Conservation (phyloP, 2,113 vertebrate genomes). For the Muntiacus muntjak region DNA sequence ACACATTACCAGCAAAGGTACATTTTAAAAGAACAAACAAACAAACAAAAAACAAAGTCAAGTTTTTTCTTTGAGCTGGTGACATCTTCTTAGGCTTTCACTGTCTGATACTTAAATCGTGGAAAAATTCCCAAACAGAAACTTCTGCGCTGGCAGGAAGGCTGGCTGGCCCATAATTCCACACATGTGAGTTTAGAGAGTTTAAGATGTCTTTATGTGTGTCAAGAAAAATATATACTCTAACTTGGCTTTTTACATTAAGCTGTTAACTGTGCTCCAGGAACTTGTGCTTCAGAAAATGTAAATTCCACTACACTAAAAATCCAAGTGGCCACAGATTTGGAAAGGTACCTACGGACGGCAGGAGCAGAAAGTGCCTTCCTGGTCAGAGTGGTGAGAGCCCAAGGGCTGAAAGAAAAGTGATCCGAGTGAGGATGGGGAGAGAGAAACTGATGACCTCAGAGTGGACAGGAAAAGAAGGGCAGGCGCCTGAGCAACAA, state of each 20-base stretch:
- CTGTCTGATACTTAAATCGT: background rate
- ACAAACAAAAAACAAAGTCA: background rate
- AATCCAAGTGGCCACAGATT: background rate
- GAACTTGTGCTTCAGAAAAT: background rate
- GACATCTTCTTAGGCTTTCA: background rate
- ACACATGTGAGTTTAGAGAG: background rate
- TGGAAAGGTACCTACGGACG: background rate
- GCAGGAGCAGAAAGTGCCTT: background rate
- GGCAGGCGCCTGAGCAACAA: background rate
- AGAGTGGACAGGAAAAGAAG: background rate
- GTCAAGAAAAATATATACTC: background rate
- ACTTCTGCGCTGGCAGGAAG: background rate
- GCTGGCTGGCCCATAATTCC: background rate
- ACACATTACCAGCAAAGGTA: background rate
- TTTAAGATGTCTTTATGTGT: background rate
- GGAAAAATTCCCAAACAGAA: background rate
- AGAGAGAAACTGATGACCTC: background rate
- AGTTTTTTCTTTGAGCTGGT: background rate
- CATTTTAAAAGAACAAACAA: background rate
- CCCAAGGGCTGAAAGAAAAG: background rate
- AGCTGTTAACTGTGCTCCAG: background rate
- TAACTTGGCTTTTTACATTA: background rate
- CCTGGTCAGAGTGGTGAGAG: rapidly evolving
- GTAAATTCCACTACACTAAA: background rate
- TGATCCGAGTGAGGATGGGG: background rate